phyloP scores from a whole-genome alignment of 1,140 invertebrate species.

The Zaprionus nigranus region DNA sequence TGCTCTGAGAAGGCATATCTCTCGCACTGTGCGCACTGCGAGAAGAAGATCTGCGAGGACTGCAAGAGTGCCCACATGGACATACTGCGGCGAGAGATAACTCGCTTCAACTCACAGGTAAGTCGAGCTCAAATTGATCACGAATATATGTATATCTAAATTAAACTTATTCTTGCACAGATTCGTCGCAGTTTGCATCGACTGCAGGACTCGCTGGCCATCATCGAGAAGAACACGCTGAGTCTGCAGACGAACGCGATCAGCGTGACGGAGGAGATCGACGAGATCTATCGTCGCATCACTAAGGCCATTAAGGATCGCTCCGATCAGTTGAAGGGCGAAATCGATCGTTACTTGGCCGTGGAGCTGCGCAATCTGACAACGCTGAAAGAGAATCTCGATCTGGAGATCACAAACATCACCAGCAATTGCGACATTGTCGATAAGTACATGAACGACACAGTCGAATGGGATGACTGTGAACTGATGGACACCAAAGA shows the following conservation, averaged over 20 bases:
- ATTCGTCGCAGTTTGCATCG: constrained; percentile 93
- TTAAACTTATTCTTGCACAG: constrained; percentile 67
- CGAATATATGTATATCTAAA: too few relatives aligned
- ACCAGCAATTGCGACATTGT: constrained; percentile 97
- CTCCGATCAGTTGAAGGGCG: constrained; percentile 93
- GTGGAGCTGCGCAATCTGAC: constrained; percentile 93
- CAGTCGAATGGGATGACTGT: constrained; percentile 93
- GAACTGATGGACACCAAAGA: constrained; percentile 97
- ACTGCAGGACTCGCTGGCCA: constrained; percentile 92
- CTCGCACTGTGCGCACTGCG: constrained; percentile 95
- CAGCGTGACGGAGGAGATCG: constrained; percentile 95
- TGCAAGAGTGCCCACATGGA: constrained; percentile 98
- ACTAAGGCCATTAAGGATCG: constrained; percentile 96
- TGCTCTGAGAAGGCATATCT: constrained; percentile 98
- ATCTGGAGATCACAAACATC: constrained; percentile 96
- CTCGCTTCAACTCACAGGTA: constrained; percentile 96
- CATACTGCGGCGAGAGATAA: constrained; percentile 96
- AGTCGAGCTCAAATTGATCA: constrained; percentile 28
- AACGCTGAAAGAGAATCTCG: constrained; percentile 95
- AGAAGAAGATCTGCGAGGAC: constrained; percentile 95
- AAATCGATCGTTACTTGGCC: constrained; percentile 94
- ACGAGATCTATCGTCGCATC: constrained; percentile 95
- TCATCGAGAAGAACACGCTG: constrained; percentile 94
- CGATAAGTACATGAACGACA: constrained; percentile 96
- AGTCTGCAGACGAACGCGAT: constrained; percentile 93